phyloP scores from a whole-genome alignment of 2,797 vertebrate species.

The Podarcis siculus region DNA sequence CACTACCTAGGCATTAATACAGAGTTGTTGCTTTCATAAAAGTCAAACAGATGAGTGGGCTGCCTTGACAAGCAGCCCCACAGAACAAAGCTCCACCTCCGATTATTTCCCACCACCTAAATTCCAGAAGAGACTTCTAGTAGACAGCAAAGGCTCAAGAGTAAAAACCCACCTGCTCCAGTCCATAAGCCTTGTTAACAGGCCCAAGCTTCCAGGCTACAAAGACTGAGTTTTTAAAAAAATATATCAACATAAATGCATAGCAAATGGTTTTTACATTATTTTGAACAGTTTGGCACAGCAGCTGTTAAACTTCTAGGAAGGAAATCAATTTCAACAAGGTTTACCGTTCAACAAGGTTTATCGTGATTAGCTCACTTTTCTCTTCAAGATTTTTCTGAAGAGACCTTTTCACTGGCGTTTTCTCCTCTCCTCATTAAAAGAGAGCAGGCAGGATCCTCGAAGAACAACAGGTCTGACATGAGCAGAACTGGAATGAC shows the following conservation, averaged over 20 bases:
- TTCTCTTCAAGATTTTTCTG: background rate
- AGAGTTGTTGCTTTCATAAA: background rate
- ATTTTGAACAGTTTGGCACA: background rate
- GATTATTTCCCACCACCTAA: background rate
- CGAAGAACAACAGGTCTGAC: background rate
- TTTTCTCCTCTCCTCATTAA: background rate
- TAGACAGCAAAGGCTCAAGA: background rate
- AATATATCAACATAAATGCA: background rate
- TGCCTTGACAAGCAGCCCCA: background rate
- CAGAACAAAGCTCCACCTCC: background rate
- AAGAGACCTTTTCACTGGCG: background rate
- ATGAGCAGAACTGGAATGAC: background rate
- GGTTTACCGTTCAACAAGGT: background rate
- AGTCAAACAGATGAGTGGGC: background rate
- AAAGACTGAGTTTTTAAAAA: background rate
- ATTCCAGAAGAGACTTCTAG: background rate
- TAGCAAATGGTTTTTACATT: background rate
- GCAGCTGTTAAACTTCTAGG: background rate
- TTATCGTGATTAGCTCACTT: background rate
- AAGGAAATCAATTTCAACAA: background rate
- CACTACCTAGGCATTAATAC: background rate
- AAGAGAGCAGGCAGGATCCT: background rate
- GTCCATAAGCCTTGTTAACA: background rate
- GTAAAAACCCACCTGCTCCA: background rate
- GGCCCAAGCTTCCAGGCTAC: background rate